A percentile compares a stretch with the other conserved stretches of the same genome.
phyloP scores from a whole-genome alignment of 30 jellyfish, hydroid and myxozoan genomes.

The Pelagia noctiluca region DNA sequence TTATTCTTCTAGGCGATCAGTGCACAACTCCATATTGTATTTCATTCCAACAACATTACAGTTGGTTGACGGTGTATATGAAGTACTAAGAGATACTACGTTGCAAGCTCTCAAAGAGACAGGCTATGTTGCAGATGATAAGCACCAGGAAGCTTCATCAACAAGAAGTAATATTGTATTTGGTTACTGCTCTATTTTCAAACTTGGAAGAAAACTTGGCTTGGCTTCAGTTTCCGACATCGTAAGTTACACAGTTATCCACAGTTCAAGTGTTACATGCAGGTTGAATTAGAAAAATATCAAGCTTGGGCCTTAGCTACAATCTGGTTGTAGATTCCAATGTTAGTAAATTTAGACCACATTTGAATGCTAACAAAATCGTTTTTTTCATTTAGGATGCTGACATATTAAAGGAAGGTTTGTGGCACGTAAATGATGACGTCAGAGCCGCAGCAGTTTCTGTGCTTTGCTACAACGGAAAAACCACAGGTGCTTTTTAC shows the following conservation, averaged over 20 bases:
- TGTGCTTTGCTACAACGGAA: constrained; percentile 72
- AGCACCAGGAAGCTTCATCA: background rate
- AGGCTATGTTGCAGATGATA: background rate
- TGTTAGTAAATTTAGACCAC: too few relatives aligned
- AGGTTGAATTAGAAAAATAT: too few relatives aligned
- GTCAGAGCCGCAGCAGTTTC: constrained; percentile 82
- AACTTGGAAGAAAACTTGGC: constrained; percentile 47
- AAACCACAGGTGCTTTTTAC: constrained; percentile 65
- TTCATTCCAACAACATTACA: constrained; percentile 65
- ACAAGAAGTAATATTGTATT: constrained; percentile 22
- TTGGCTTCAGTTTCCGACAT: constrained; percentile 26
- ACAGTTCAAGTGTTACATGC: too few relatives aligned
- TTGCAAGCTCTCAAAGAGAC: background rate
- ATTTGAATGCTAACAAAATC: background rate
- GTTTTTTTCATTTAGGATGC: constrained; percentile 38
- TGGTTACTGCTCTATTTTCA: constrained; percentile 61
- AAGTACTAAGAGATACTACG: constrained; percentile 3
- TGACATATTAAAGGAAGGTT: constrained; percentile 34
- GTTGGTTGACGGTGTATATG: constrained; percentile 23
- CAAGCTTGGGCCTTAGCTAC: too few relatives aligned
- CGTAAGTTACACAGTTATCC: too few relatives aligned
- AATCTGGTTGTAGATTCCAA: too few relatives aligned
- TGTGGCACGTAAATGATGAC: constrained; percentile 43
- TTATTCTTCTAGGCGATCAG: constrained; percentile 34
- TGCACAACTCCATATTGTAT: constrained; percentile 47